Conservation (phyloP, 1,140 invertebrate species). For the Hormaphis cornu region DNA sequence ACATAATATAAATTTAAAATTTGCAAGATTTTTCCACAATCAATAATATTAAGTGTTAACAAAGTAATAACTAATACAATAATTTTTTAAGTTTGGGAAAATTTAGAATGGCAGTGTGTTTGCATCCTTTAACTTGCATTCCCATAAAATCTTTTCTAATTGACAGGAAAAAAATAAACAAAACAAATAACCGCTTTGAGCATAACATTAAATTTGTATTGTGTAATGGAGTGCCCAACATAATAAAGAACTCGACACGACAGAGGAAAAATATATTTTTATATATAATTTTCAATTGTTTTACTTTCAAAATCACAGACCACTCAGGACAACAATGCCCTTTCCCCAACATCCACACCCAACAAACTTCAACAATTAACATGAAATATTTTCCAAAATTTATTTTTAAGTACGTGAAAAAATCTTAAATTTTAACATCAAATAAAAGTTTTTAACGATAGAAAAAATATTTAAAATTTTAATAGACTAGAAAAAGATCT, state of each 20-base stretch:
- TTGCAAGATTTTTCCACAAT: conserved; percentile 26
- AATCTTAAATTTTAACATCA: conserved; percentile 22
- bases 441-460: conserved; percentile 11
- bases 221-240: neutral
- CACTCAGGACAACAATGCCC: neutral
- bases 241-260: conserved; percentile 15
- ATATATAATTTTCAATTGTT: conserved; percentile 31
- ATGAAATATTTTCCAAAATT: conserved; percentile 26
- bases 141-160: conserved; percentile 16
- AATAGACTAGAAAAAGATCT: conserved; percentile 25
- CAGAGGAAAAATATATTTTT: conserved; percentile 30
- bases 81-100: conserved; percentile 21
- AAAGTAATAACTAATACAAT: conserved; percentile 16
- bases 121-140: conserved; percentile 25
- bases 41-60: conserved; percentile 22
- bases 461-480: conserved; percentile 22
- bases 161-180: conserved; percentile 10
- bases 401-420: conserved; percentile 29
- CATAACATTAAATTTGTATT: conserved; percentile 17
- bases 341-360: neutral
- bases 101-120: conserved; percentile 32
- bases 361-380: conserved; percentile 18
- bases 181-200: conserved; percentile 21
- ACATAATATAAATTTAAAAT: conserved; percentile 29
- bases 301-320: conserved; percentile 27